Evolutionary conservation across 2,888 invertebrate genomes (phyloP).

Genomic region (Pristionchus maxplancki): DNA sequence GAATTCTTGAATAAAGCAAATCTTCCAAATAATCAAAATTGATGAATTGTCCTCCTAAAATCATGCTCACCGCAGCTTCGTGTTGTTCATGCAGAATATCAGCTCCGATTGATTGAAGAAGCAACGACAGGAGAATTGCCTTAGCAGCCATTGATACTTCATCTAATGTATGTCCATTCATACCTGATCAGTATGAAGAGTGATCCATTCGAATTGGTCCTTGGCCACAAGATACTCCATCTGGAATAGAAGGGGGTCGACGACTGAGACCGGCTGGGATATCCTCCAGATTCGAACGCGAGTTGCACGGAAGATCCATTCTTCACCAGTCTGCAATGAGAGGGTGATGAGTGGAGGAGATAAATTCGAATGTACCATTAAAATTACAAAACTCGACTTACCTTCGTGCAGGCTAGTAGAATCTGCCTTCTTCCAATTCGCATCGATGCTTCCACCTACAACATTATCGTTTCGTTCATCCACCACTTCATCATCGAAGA

Average conservation of each 20-base stretch:
- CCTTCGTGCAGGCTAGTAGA: constrained; percentile 34
- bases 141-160: constrained; percentile 61
- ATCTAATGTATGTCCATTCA: background rate
- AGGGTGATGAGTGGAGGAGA: background rate
- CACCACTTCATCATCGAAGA: no score
- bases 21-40: no score
- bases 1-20: background rate
- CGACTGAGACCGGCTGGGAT: constrained; percentile 62
- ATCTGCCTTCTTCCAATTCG: constrained; percentile 48
- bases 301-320: constrained; percentile 92
- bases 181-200: constrained; percentile 82
- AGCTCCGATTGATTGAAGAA: constrained; percentile 93
- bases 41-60: no score
- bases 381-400: background rate
- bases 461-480: background rate
- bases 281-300: constrained; percentile 98
- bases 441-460: constrained; percentile 1
- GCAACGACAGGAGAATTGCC: constrained; percentile 95
- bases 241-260: constrained; percentile 64
- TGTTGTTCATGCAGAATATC: constrained; percentile 83
- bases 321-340: constrained; percentile 83
- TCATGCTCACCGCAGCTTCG: constrained; percentile 78
- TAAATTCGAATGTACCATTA: background rate
- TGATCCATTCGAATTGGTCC: constrained; percentile 94
- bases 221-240: constrained; percentile 71